Conservation (phyloP, 2,113 vertebrate species). For the Daboia siamensis region DNA sequence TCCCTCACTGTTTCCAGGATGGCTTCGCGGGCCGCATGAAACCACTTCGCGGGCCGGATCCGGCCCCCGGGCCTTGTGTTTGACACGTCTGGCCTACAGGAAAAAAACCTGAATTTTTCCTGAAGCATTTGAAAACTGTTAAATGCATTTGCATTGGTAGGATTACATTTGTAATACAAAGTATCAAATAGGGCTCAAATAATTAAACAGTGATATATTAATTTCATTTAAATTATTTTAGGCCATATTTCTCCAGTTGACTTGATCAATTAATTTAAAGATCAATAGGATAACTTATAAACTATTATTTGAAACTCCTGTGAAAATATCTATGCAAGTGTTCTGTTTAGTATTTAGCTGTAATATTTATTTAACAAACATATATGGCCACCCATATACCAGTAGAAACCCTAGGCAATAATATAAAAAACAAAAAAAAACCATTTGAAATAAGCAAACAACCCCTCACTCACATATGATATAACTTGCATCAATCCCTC, state of each 20-base stretch:
- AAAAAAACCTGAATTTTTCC: conserved; percentile 32
- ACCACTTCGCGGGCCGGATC: too few relatives aligned
- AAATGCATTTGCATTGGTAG: conserved; percentile 27
- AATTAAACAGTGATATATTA: conserved; percentile 35
- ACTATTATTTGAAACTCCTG: background rate
- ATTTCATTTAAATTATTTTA: conserved; percentile 39
- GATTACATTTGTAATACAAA: conserved; percentile 19
- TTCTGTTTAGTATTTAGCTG: background rate
- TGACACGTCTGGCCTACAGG: too few relatives aligned
- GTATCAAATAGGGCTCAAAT: background rate
- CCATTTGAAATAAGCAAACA: background rate
- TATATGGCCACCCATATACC: background rate
- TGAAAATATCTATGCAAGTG: background rate
- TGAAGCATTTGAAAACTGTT: conserved; percentile 36
- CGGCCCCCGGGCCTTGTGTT: too few relatives aligned
- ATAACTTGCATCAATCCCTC: background rate
- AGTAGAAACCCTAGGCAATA: background rate
- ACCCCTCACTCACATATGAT: background rate
- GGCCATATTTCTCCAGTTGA: conserved; percentile 36
- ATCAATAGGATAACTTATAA: background rate
- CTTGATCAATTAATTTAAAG: background rate
- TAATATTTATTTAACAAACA: background rate
- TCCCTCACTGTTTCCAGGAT: too few relatives aligned
- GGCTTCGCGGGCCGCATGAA: too few relatives aligned
- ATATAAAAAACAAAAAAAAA: background rate